These are phyloP conservation scores for Neodontobutis hainanensis DNA, from an alignment of 2,113 vertebrate genomes.

Conservation along the genomic window DNA sequence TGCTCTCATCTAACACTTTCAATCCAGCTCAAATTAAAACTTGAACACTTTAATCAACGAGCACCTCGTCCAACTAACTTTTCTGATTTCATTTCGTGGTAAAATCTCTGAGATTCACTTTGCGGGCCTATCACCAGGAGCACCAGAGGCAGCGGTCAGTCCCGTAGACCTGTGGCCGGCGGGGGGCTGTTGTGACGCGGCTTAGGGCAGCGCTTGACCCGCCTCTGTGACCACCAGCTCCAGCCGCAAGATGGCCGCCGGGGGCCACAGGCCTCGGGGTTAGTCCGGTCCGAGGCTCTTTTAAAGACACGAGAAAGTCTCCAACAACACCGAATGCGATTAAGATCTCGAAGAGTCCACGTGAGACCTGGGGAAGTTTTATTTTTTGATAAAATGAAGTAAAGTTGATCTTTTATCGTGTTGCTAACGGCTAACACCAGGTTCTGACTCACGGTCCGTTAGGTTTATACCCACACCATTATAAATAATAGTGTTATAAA, in stretches of 20 bases:
- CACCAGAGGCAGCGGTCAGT: background rate
- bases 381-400: background rate
- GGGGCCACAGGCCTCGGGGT: constrained; percentile 52
- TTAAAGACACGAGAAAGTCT: too few species aligned
- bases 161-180: background rate
- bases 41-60: too few species aligned
- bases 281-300: constrained; percentile 7
- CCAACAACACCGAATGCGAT: too few species aligned
- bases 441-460: constrained; percentile 47
- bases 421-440: constrained; percentile 43
- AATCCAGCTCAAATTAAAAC: too few species aligned
- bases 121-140: background rate
- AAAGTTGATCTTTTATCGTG: too few species aligned
- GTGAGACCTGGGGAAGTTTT: background rate
- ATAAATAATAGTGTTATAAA: too few species aligned
- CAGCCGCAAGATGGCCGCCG: constrained; percentile 68
- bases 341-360: too few species aligned
- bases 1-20: too few species aligned
- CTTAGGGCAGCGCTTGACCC: background rate
- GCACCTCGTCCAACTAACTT: too few species aligned
- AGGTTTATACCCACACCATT: background rate
- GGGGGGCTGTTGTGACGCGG: background rate
- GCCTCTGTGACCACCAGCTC: background rate
- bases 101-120: too few species aligned
- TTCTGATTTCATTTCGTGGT: too few species aligned